Evolutionary conservation across 2,797 vertebrate genomes (phyloP).

Genomic region (Microctenopoma lineatum): DNA sequence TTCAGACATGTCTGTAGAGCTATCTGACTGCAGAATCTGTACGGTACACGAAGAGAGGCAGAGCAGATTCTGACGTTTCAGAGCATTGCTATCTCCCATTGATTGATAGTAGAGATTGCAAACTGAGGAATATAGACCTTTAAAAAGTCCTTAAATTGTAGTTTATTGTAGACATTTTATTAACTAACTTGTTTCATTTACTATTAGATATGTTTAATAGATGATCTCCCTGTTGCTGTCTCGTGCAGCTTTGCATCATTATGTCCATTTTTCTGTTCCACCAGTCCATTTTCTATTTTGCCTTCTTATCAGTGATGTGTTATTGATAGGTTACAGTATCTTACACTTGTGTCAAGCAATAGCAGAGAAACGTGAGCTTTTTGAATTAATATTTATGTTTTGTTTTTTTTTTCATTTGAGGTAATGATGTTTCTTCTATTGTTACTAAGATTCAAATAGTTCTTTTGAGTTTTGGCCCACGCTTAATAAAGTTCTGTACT

Average conservation of each 20-base stretch:
- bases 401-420: neutral
- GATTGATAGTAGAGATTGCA: slow-evolving; percentile 36
- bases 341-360: neutral
- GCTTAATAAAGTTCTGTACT: too few relatives aligned
- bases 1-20: slow-evolving; percentile 73
- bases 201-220: slow-evolving; percentile 9
- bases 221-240: neutral
- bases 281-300: neutral
- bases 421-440: too few relatives aligned
- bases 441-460: too few relatives aligned
- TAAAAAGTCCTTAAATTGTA: neutral
- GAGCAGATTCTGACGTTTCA: slow-evolving; percentile 58
- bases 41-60: slow-evolving; percentile 49
- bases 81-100: slow-evolving; percentile 22
- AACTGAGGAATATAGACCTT: slow-evolving; percentile 16
- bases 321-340: too few relatives aligned
- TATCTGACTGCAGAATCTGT: slow-evolving; percentile 73
- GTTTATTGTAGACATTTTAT: neutral
- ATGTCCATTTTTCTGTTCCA: neutral
- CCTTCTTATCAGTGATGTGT: neutral
- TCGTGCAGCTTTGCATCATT: neutral
- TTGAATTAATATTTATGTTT: neutral
- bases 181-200: neutral
- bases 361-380: neutral
- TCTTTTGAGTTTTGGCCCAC: too few relatives aligned